These are phyloP conservation scores for Conops quadrifasciatus DNA, from an alignment of 2,888 invertebrate genomes.

Conservation along the genomic window DNA sequence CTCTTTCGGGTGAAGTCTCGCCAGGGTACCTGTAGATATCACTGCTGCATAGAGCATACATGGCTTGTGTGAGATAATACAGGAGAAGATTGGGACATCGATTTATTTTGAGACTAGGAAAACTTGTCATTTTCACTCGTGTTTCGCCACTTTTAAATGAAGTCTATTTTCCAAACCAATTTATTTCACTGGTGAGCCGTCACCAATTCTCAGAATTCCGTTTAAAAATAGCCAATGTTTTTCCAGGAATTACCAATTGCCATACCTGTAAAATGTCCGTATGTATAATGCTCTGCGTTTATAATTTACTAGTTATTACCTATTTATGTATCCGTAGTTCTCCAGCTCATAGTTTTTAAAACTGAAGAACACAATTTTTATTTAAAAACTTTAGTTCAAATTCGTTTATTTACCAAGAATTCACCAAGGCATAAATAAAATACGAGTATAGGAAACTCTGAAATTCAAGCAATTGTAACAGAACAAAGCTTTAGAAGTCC, in stretches of 20 bases:
- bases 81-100: not conserved
- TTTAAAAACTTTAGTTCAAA: constrained; percentile 24
- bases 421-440: not conserved
- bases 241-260: constrained; percentile 46
- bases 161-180: not conserved
- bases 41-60: constrained; percentile 11
- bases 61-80: not conserved
- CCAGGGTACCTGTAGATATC: constrained; percentile 46
- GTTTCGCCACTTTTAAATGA: not conserved
- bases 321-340: constrained; percentile 24
- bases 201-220: constrained; percentile 45
- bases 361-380: constrained; percentile 25
- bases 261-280: constrained; percentile 9
- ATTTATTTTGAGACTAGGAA: not conserved
- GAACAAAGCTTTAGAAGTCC: too few species aligned
- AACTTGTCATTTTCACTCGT: not conserved
- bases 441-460: not conserved
- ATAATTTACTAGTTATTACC: constrained; percentile 20
- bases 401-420: not conserved
- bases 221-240: constrained; percentile 46
- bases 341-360: constrained; percentile 18
- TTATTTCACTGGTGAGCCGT: constrained; percentile 6
- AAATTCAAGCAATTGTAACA: not conserved
- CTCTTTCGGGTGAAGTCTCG: constrained; percentile 50
- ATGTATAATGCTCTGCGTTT: not conserved